These are phyloP conservation scores for Pelodiscus sinensis DNA, from an alignment of 2,113 vertebrate species.

Conservation along the genomic window DNA sequence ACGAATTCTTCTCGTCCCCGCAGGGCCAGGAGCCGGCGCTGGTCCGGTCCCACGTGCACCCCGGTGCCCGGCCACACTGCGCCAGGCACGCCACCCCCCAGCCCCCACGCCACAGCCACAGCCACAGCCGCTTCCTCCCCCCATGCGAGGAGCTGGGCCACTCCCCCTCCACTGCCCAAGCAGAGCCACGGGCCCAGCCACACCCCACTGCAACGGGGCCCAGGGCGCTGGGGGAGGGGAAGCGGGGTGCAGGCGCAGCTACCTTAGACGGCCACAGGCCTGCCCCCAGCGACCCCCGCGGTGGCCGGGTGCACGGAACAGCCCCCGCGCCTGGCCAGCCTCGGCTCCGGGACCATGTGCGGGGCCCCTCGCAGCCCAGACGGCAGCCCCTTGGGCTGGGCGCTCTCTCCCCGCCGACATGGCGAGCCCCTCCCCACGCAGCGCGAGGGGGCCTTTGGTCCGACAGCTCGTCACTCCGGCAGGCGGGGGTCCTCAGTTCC, in stretches of 20 bases:
- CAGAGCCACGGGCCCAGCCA: neutral
- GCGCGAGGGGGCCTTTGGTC: too few relatives aligned
- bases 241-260: fast-evolving
- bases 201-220: fast-evolving
- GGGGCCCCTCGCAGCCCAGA: neutral
- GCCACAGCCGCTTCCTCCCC: neutral
- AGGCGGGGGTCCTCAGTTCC: too few relatives aligned
- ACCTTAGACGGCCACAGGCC: neutral
- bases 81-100: fast-evolving
- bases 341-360: neutral
- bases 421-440: too few relatives aligned
- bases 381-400: fast-evolving
- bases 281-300: fast-evolving
- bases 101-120: fast-evolving
- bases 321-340: neutral
- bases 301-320: neutral
- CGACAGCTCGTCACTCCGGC: too few relatives aligned
- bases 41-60: neutral
- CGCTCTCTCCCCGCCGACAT: neutral
- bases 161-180: neutral
- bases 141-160: neutral
- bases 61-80: neutral
- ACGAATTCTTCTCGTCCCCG: fast-evolving
- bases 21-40: fast-evolving
- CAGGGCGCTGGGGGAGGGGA: neutral